Conservation (phyloP, 2,113 vertebrate species). For the Nesogale talazaci region DNA sequence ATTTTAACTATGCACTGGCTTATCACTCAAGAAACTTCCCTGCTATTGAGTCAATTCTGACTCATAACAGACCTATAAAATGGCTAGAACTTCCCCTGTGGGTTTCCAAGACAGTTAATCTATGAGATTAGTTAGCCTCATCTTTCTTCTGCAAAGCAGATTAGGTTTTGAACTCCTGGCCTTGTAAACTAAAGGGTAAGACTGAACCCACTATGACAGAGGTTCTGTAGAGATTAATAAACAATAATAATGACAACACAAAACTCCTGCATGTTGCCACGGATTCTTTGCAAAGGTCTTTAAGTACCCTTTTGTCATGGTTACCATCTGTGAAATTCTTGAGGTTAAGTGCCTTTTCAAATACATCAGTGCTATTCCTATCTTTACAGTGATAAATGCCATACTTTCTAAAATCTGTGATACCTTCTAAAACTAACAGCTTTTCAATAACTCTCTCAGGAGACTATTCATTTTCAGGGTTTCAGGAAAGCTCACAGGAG, state of each 20-base stretch:
- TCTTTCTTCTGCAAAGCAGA: too few relatives aligned
- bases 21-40: background rate
- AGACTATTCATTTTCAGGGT: background rate
- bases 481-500: background rate
- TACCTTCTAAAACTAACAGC: background rate
- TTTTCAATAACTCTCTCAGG: background rate
- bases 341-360: background rate
- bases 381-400: background rate
- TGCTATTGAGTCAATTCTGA: too few relatives aligned
- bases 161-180: too few relatives aligned
- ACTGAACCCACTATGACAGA: too few relatives aligned
- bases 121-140: too few relatives aligned
- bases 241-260: background rate
- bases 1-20: background rate
- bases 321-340: background rate
- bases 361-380: background rate
- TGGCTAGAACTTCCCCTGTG: too few relatives aligned
- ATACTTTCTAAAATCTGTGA: background rate
- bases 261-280: too few relatives aligned
- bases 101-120: too few relatives aligned
- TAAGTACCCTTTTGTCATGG: background rate
- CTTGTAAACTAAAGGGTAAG: too few relatives aligned
- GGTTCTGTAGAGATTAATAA: background rate
- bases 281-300: too few relatives aligned
- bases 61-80: too few relatives aligned